phyloP scores from a whole-genome alignment of 2,888 invertebrate genomes.

The Nematopogon swammerdamellus region DNA sequence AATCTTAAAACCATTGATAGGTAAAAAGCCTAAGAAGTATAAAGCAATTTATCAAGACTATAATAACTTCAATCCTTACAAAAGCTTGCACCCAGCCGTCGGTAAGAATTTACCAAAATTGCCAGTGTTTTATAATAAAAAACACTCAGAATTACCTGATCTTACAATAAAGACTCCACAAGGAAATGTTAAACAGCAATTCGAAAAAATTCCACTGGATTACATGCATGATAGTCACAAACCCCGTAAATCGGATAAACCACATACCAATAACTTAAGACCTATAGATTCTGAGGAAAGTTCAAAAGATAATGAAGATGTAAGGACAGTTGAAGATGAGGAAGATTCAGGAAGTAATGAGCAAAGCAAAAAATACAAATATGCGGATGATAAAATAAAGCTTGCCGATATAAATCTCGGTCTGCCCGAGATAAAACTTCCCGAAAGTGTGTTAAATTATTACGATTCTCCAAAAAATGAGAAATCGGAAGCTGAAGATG shows the following conservation, averaged over 20 bases:
- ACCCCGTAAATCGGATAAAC: conserved; percentile 14
- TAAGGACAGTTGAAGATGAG: conserved; percentile 15
- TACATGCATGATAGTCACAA: conserved; percentile 31
- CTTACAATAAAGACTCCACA: background rate
- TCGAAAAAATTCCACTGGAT: conserved; percentile 44
- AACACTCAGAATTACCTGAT: background rate
- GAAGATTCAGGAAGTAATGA: conserved; percentile 11
- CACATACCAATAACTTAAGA: conserved; percentile 6
- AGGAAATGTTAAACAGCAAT: conserved; percentile 36
- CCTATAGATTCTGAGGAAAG: conserved; percentile 10
- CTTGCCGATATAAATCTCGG: conserved; percentile 39
- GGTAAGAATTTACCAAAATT: too few relatives aligned
- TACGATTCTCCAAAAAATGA: conserved; percentile 21
- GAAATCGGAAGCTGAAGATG: conserved; percentile 15
- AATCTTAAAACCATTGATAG: too few relatives aligned
- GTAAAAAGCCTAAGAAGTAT: too few relatives aligned
- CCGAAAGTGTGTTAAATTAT: conserved; percentile 38
- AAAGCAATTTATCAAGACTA: too few relatives aligned
- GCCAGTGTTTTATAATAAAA: background rate
- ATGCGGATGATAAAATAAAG: conserved; percentile 22
- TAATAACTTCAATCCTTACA: too few relatives aligned
- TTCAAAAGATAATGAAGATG: conserved; percentile 9
- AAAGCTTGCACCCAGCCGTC: too few relatives aligned
- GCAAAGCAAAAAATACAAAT: conserved; percentile 18
- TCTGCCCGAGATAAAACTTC: conserved; percentile 45